A percentile compares a stretch with the other conserved stretches of the same genome.
These are phyloP conservation scores for Corvus cornix DNA, from an alignment of 2,113 vertebrate species.

Conservation along the genomic window DNA sequence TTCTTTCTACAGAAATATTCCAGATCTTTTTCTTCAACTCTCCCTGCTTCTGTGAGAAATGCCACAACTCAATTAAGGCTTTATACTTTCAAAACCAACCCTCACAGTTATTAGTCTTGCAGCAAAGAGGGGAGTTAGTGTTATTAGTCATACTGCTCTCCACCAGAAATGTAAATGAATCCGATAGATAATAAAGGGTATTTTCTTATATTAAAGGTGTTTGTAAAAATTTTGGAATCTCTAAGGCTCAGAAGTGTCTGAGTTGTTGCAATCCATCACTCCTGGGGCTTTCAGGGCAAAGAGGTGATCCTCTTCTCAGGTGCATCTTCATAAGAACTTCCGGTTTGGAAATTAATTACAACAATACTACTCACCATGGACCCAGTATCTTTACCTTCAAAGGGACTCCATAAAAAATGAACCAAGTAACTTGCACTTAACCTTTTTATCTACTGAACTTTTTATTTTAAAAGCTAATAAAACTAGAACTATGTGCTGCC, in stretches of 20 bases:
- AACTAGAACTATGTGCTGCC: conserved; percentile 12
- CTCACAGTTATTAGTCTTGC: neutral
- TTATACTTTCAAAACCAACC: neutral
- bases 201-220: neutral
- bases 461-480: conserved; percentile 25
- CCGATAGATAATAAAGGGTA: neutral
- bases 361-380: neutral
- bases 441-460: conserved; percentile 23
- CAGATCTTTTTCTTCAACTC: neutral
- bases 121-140: neutral
- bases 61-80: neutral
- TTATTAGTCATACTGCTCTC: neutral
- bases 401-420: neutral
- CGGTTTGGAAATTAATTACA: neutral
- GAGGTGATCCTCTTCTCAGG: neutral
- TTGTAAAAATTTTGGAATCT: neutral
- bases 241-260: neutral
- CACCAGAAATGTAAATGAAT: neutral
- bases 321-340: neutral
- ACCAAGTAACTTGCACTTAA: conserved; percentile 18
- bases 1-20: neutral
- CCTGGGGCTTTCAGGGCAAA: neutral
- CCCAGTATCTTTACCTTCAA: neutral
- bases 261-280: neutral
- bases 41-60: neutral